Percentiles rank a stretch among this genome's conserved stretches.
phyloP scores from a whole-genome alignment of 2,797 vertebrate genomes.

The Myotis myotis region DNA sequence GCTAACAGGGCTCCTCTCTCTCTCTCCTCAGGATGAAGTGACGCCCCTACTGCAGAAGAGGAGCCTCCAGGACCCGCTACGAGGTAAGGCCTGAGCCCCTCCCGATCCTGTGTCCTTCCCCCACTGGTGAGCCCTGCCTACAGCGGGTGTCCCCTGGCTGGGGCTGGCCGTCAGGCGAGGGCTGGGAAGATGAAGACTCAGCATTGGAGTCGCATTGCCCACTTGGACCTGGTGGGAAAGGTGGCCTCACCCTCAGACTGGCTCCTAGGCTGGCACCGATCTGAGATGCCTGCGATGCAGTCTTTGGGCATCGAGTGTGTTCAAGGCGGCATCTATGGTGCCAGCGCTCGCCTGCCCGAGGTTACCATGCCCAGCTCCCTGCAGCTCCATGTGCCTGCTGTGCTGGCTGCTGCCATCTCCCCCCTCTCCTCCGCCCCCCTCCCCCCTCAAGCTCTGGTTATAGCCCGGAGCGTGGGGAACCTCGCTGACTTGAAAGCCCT shows the following conservation, averaged over 20 bases:
- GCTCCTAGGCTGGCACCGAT: not conserved
- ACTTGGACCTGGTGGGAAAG: not conserved
- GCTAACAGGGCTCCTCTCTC: slow-evolving; percentile 49
- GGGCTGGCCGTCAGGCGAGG: not conserved
- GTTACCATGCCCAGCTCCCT: not conserved
- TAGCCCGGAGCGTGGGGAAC: not conserved
- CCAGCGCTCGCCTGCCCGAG: fast-evolving
- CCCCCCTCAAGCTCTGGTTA: not conserved
- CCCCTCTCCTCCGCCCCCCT: fast-evolving
- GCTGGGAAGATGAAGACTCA: not conserved
- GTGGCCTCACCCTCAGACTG: not conserved
- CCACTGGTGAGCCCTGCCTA: fast-evolving
- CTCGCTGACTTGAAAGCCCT: not conserved
- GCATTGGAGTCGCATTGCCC: not conserved
- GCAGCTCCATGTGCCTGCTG: fast-evolving
- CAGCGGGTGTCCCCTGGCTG: not conserved
- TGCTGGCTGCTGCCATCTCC: not conserved
- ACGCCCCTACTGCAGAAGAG: slow-evolving; percentile 70
- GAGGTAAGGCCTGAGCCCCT: slow-evolving; percentile 81
- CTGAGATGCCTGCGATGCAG: not conserved
- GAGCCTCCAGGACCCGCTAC: slow-evolving; percentile 77
- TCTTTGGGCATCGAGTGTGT: not conserved
- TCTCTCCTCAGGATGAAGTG: slow-evolving; percentile 85
- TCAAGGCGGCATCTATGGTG: not conserved
- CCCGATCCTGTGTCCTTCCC: not conserved